These are phyloP conservation scores for Sitobion miscanthi DNA, from an alignment of 1,140 invertebrate genomes.

Conservation along the genomic window DNA sequence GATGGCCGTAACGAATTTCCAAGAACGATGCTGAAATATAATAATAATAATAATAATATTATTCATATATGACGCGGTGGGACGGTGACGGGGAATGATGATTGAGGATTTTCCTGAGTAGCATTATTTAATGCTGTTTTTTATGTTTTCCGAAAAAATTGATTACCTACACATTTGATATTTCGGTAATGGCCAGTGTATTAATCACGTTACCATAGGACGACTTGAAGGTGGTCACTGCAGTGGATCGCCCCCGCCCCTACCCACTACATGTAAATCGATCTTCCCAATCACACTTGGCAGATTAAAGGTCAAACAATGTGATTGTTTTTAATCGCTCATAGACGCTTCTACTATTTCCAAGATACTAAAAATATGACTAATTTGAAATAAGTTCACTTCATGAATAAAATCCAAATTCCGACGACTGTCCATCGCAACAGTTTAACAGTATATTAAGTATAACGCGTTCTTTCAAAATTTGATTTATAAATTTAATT, in stretches of 20 bases:
- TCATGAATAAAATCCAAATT: neutral
- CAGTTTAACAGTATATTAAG: no score
- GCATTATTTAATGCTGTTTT: neutral
- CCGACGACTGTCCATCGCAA: neutral
- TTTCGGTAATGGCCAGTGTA: neutral
- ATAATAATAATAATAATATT: neutral
- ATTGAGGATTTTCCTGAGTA: no score
- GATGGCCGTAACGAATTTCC: neutral
- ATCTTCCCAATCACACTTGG: neutral
- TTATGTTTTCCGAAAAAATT: neutral
- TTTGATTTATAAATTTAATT: neutral
- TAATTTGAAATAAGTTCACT: no score
- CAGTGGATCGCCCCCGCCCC: no score
- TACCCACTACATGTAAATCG: no score
- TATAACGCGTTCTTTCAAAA: neutral
- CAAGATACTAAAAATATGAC: neutral
- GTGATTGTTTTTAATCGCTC: neutral
- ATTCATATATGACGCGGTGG: neutral
- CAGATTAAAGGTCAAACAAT: neutral
- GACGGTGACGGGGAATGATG: no score
- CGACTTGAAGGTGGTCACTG: no score
- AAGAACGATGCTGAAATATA: neutral
- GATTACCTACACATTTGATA: neutral
- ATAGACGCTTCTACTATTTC: neutral
- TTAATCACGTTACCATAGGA: no score